phyloP scores from a whole-genome alignment of 2,113 vertebrate genomes.

The Cyrtonyx montezumae region DNA sequence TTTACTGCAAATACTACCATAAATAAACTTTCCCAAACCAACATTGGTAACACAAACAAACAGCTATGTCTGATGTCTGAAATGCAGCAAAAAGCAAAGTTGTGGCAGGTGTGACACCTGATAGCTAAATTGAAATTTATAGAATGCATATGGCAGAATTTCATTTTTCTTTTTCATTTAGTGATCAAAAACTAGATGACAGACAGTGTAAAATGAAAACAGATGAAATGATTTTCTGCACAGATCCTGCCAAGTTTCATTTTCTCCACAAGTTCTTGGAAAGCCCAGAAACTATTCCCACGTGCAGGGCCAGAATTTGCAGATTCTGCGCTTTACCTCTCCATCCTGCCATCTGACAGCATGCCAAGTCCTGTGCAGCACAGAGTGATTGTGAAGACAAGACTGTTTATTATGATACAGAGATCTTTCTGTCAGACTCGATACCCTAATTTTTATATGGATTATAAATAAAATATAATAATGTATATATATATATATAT shows the following conservation, averaged over 20 bases:
- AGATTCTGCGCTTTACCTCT: conserved; percentile 69
- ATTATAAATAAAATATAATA: conserved; percentile 19
- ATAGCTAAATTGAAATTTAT: conserved; percentile 80
- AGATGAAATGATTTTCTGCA: conserved; percentile 76
- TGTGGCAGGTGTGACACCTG: conserved; percentile 77
- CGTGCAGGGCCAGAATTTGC: conserved; percentile 46
- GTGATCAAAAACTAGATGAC: conserved; percentile 74
- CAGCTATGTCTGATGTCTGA: conserved; percentile 64
- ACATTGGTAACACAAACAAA: conserved; percentile 58
- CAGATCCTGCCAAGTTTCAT: conserved; percentile 73
- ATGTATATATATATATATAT: background rate
- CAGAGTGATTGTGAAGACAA: background rate
- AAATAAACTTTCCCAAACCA: conserved; percentile 60
- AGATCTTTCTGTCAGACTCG: conserved; percentile 23
- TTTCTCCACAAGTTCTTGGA: conserved; percentile 70
- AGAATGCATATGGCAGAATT: conserved; percentile 74
- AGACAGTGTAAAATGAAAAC: conserved; percentile 74
- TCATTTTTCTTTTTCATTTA: conserved; percentile 76
- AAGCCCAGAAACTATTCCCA: conserved; percentile 64
- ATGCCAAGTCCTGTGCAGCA: conserved; percentile 1
- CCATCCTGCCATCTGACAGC: conserved; percentile 46
- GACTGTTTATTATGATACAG: conserved; percentile 13
- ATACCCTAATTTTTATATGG: conserved; percentile 5
- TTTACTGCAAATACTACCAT: conserved; percentile 49
- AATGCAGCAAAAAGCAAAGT: conserved; percentile 61